phyloP scores from a whole-genome alignment of 2,888 invertebrate species.

The Lissonota sp. region DNA sequence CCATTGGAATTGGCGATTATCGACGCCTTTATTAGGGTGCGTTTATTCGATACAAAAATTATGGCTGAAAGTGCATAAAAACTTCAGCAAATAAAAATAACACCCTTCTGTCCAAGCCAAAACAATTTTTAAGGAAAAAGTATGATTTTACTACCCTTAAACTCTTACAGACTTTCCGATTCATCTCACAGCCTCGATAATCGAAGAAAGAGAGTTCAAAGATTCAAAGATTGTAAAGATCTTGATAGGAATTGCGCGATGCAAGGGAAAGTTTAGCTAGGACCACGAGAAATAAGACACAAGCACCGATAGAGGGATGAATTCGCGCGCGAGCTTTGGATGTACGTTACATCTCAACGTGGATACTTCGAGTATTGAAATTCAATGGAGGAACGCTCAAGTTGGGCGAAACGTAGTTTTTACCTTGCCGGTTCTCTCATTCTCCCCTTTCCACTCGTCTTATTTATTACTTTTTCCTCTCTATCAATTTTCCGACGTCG shows the following conservation, averaged over 20 bases:
- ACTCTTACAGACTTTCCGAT: too few relatives aligned
- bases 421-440: constrained; percentile 46
- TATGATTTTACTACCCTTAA: too few relatives aligned
- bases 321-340: constrained; percentile 30
- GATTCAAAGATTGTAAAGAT: too few relatives aligned
- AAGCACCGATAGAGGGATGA: not conserved
- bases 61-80: too few relatives aligned
- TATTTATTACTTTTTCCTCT: constrained; percentile 14
- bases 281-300: constrained; percentile 30
- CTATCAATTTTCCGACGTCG: constrained; percentile 58
- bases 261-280: constrained; percentile 47
- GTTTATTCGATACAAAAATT: too few relatives aligned
- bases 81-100: too few relatives aligned
- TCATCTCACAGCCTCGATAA: too few relatives aligned
- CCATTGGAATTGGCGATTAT: too few relatives aligned
- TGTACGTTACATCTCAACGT: constrained; percentile 33
- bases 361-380: constrained; percentile 74
- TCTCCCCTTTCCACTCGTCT: constrained; percentile 31
- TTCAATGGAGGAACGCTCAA: constrained; percentile 75
- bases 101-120: too few relatives aligned
- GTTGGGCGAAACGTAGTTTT: constrained; percentile 71
- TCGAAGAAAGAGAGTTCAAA: too few relatives aligned
- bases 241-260: not conserved
- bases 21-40: too few relatives aligned
- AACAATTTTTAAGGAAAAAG: too few relatives aligned